Percentiles rank a stretch among this genome's conserved stretches.
Conservation (phyloP, 2,888 invertebrate species). For the Neoaliturus tenellus region DNA sequence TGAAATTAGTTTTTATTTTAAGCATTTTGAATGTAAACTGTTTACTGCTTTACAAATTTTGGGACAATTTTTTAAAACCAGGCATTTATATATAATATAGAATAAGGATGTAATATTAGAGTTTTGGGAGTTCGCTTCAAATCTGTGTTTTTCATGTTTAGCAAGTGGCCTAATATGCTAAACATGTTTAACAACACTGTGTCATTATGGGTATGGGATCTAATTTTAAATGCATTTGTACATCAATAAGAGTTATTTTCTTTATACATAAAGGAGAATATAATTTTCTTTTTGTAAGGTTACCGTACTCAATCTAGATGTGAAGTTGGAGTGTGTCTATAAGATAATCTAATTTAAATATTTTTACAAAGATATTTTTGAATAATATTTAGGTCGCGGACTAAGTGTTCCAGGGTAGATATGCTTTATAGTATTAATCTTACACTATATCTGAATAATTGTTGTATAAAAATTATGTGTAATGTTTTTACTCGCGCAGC, state of each 20-base stretch:
- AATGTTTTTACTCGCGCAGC: background rate
- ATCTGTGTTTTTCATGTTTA: background rate
- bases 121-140: too few relatives aligned
- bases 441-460: too few relatives aligned
- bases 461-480: background rate
- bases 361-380: background rate
- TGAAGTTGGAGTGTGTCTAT: background rate
- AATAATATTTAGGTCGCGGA: background rate
- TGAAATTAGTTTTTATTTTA: too few relatives aligned
- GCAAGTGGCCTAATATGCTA: background rate
- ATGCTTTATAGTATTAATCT: conserved; percentile 20
- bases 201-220: background rate
- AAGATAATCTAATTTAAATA: background rate
- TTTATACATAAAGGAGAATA: background rate
- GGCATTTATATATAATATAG: too few relatives aligned
- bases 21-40: background rate
- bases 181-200: conserved; percentile 19
- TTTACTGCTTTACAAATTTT: background rate
- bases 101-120: too few relatives aligned
- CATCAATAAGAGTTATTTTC: too few relatives aligned
- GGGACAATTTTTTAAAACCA: background rate
- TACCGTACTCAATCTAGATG: background rate
- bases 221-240: background rate
- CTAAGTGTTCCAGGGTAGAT: conserved; percentile 8
- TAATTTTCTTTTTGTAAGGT: background rate